These are phyloP conservation scores for Pygoscelis antarcticus DNA, from an alignment of 2,113 vertebrate species.

Conservation along the genomic window DNA sequence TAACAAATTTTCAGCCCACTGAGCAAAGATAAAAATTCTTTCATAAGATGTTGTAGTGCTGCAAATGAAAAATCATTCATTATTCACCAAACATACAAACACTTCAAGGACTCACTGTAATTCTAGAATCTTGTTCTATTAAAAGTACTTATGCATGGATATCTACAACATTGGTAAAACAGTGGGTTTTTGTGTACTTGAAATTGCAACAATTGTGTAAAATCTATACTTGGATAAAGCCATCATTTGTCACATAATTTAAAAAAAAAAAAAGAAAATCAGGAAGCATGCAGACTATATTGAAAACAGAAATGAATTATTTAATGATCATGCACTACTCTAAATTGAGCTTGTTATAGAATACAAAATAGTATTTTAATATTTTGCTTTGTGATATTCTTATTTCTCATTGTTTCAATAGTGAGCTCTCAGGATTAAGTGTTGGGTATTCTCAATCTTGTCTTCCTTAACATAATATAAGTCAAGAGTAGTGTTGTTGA, in stretches of 20 bases:
- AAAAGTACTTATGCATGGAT: neutral
- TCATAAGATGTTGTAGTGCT: neutral
- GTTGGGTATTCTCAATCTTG: neutral
- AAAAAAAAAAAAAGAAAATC: neutral
- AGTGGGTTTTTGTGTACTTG: neutral
- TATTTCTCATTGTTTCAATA: neutral
- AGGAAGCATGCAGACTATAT: neutral
- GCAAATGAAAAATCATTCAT: conserved; percentile 41
- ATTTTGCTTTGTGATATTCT: neutral
- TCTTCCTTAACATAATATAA: neutral
- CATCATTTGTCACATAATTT: neutral
- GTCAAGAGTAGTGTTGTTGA: neutral
- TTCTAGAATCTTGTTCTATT: neutral
- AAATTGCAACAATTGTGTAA: neutral
- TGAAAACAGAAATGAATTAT: neutral
- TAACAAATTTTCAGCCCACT: conserved; percentile 34
- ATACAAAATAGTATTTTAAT: neutral
- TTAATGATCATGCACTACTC: neutral
- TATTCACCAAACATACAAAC: conserved; percentile 19
- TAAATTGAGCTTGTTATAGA: neutral
- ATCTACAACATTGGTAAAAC: neutral
- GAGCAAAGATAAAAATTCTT: conserved; percentile 50
- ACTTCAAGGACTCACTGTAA: conserved; percentile 1
- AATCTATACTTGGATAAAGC: neutral
- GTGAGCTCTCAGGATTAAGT: accelerated